A percentile compares a stretch with the other conserved stretches of the same genome.
These are phyloP conservation scores for Henricia sp. DNA, from an alignment of 53 echinoderm and acorn worm genomes.

Conservation along the genomic window DNA sequence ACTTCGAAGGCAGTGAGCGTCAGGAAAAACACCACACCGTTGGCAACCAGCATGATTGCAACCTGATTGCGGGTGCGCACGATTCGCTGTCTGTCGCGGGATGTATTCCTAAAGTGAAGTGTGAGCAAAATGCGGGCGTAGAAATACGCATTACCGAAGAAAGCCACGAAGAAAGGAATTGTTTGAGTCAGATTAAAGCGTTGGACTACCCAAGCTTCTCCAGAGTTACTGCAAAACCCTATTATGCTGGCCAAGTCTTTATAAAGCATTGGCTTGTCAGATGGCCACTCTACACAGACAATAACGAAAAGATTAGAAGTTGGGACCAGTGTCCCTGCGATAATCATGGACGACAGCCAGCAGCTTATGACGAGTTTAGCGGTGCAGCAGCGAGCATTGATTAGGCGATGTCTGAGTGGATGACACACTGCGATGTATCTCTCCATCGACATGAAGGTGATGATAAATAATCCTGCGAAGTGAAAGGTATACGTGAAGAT, in stretches of 20 bases:
- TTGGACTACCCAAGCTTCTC: conserved; percentile 2
- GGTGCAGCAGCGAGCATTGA: conserved; percentile 32
- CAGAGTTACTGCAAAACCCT: background rate
- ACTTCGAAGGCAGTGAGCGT: conserved; percentile 37
- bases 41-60: conserved; percentile 36
- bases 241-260: conserved; percentile 2
- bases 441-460: conserved; percentile 49
- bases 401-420: conserved; percentile 35
- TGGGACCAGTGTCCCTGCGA: conserved; percentile 12
- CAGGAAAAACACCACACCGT: conserved; percentile 36
- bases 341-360: conserved; percentile 19
- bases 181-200: conserved; percentile 28
- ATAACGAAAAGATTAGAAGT: background rate
- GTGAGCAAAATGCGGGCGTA: conserved; percentile 26
- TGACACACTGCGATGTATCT: conserved; percentile 49
- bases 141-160: conserved; percentile 42
- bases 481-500: conserved; percentile 27
- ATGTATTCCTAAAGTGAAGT: background rate
- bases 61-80: conserved; percentile 54
- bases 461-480: conserved; percentile 28
- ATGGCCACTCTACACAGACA: conserved; percentile 20
- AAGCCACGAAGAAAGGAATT: conserved; percentile 31
- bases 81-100: conserved; percentile 18
- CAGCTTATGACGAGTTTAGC: conserved; percentile 12
- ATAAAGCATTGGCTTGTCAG: background rate